Evolutionary conservation across 2,113 vertebrate genomes (phyloP), one percentile per base, ranked within the genome.

Genomic region (Otus sunia): DNA sequence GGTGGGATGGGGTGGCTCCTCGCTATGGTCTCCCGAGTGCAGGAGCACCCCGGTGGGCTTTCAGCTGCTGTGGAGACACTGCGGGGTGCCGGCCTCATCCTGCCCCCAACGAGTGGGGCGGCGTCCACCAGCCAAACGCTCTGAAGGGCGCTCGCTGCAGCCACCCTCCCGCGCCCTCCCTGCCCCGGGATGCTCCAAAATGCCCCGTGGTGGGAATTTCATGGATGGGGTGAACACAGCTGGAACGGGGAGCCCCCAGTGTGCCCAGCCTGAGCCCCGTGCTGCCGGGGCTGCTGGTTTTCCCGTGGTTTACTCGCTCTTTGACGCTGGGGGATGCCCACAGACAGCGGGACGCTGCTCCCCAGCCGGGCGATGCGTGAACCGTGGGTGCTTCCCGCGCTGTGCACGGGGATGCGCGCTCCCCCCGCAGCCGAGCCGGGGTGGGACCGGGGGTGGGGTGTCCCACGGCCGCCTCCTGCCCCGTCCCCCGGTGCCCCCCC

Each of bases 61-160:
- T 58, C 5, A 14, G 18, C 30, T 27, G 55, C 39, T 49, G 53
- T 0, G 0, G 69, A 16, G 37, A 34, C 26, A 1, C 3, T 0
- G 2, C 26, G 29, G 8, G 32, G 2, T 68, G 80, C 52, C 19
- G 64, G 32, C 32, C 32, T n/a, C 41, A 16, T 32, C 60, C 50
- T 49, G 47, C 26, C 10, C 47, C 67, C 66, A 6, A 0, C 0
- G 3, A 11, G 25, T 9, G 21, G 5, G 1, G 30, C 11, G 47
- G 23, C 45, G 19, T 15, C 60, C 32, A 9, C 21, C 67, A 39
- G 73, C 21, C 29, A 10, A 20, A 41, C 0, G 1, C 5, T 18
- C 45, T 5, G 23, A 63, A 43, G 32, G 15, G 22, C 0, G 0
- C 36, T 43, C 1, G 0, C 34, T 15, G n/a, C 59, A 66, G 77